A percentile compares a stretch with the other conserved stretches of the same genome.
Evolutionary conservation across 2,113 vertebrate genomes (phyloP).

Genomic region (Chionis minor): DNA sequence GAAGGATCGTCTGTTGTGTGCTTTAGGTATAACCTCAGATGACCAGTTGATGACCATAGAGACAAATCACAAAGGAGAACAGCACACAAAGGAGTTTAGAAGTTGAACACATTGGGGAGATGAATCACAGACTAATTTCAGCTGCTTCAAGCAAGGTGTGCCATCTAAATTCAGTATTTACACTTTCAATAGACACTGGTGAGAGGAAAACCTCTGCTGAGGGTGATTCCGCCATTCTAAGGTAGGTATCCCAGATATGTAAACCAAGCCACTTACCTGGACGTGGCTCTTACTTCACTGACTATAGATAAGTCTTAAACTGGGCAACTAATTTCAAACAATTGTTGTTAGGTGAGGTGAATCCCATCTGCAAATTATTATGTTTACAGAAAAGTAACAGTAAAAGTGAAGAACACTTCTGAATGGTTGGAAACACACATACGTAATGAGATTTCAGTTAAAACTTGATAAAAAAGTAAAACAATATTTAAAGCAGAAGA

Average conservation of each 20-base stretch:
- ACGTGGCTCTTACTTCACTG: not conserved
- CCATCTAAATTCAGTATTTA: not conserved
- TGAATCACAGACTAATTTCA: not conserved
- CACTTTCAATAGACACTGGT: not conserved
- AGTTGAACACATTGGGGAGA: not conserved
- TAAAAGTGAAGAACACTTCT: not conserved
- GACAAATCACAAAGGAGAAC: not conserved
- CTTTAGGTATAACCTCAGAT: not conserved
- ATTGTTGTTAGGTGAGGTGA: not conserved
- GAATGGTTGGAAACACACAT: not conserved
- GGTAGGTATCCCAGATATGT: not conserved
- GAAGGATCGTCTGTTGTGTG: not conserved
- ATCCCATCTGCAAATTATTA: not conserved
- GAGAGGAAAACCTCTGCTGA: not conserved
- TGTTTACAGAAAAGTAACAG: not conserved
- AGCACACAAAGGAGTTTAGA: not conserved
- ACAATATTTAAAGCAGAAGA: not conserved
- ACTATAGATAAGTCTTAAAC: not conserved
- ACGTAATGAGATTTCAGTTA: not conserved
- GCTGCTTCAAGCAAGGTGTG: rapidly evolving
- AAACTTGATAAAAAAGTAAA: not conserved
- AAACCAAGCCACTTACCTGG: not conserved
- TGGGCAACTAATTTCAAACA: not conserved
- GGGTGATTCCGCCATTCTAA: not conserved
- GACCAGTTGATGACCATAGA: not conserved